Percentiles rank a stretch among this genome's conserved stretches.
These are phyloP conservation scores for Schizotus pectinicornis DNA, from an alignment of 2,888 invertebrate genomes.

Conservation along the genomic window DNA sequence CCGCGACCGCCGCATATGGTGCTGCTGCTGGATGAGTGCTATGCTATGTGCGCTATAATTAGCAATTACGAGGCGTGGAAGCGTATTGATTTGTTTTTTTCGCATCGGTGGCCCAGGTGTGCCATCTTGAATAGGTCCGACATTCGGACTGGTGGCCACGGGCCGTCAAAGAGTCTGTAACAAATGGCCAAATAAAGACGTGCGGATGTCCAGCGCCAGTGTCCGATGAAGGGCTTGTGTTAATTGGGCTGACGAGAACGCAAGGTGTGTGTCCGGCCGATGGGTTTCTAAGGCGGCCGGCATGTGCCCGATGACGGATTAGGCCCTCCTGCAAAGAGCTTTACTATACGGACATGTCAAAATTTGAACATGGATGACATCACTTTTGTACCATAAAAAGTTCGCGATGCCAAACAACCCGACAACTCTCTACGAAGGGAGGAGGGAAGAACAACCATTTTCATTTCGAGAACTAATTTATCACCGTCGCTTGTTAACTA, in stretches of 20 bases:
- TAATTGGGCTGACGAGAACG: slow-evolving; percentile 55
- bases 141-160: slow-evolving; percentile 11
- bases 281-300: slow-evolving; percentile 19
- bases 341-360: too few species aligned
- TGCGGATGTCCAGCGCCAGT: slow-evolving; percentile 14
- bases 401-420: too few species aligned
- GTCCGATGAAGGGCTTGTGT: slow-evolving; percentile 49
- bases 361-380: too few species aligned
- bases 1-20: slow-evolving; percentile 28
- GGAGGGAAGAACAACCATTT: too few species aligned
- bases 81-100: slow-evolving; percentile 16
- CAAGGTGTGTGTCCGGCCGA: slow-evolving; percentile 50
- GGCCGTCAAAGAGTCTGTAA: slow-evolving; percentile 41
- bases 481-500: too few species aligned
- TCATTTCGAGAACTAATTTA: too few species aligned
- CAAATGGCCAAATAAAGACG: slow-evolving; percentile 55
- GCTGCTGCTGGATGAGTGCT: slow-evolving; percentile 35
- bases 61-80: slow-evolving; percentile 21
- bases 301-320: slow-evolving; percentile 29
- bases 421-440: too few species aligned
- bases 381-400: too few species aligned
- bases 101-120: slow-evolving; percentile 19
- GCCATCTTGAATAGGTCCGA: slow-evolving; percentile 1
- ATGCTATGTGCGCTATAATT: slow-evolving; percentile 18
- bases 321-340: slow-evolving; percentile 9